phyloP scores from a whole-genome alignment of 2,113 vertebrate genomes.

The Isurus oxyrinchus region DNA sequence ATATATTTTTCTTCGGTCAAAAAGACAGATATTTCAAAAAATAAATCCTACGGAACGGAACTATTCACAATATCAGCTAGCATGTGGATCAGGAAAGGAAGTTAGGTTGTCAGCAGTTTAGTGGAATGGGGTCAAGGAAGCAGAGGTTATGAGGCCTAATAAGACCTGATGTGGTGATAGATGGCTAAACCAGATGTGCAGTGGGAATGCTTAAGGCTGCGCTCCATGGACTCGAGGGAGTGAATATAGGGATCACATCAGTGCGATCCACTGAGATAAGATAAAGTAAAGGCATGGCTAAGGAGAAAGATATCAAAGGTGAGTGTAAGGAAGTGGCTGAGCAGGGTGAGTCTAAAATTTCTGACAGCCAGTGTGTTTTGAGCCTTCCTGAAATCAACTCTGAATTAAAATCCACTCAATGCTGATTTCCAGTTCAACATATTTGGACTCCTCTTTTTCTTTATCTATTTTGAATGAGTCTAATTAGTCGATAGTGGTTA shows the following conservation, averaged over 20 bases:
- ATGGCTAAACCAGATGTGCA: background rate
- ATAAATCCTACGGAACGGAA: background rate
- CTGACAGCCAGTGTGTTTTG: background rate
- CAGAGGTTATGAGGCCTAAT: background rate
- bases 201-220: background rate
- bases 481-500: background rate
- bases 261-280: background rate
- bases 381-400: background rate
- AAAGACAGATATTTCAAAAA: background rate
- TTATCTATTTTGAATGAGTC: background rate
- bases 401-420: background rate
- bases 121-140: background rate
- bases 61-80: background rate
- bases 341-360: background rate
- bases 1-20: slow-evolving; percentile 7
- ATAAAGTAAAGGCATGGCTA: background rate
- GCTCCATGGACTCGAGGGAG: background rate
- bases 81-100: background rate
- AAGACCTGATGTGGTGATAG: background rate
- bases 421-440: background rate
- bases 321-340: background rate
- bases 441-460: background rate
- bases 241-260: background rate
- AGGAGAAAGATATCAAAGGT: background rate
- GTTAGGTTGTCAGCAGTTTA: background rate